phyloP scores from a whole-genome alignment of 2,113 vertebrate genomes.

The Lasiurus borealis region DNA sequence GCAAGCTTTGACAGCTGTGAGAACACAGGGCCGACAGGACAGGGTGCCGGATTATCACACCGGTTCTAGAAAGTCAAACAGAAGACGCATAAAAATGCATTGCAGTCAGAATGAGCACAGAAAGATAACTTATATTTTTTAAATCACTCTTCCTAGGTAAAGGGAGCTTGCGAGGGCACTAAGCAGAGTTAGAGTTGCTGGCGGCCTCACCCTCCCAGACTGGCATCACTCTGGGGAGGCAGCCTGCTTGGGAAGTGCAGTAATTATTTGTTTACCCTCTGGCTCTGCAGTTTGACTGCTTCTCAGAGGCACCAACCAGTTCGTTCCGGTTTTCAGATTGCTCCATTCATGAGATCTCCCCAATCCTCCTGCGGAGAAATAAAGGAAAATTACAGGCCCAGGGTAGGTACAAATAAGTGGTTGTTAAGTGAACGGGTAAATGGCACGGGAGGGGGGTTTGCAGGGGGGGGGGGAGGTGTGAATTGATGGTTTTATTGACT shows the following conservation, averaged over 20 bases:
- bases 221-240: background rate
- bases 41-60: background rate
- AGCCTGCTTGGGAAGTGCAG: background rate
- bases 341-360: background rate
- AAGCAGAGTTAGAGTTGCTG: background rate
- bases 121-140: background rate
- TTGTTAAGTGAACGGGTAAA: background rate
- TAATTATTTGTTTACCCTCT: background rate
- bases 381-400: background rate
- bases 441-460: too few relatives aligned
- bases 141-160: background rate
- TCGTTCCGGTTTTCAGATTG: background rate
- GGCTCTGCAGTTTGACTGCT: background rate
- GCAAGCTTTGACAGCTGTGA: background rate
- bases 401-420: background rate
- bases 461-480: background rate
- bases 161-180: background rate
- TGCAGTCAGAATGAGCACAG: background rate
- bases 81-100: background rate
- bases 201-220: background rate
- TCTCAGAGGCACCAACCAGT: background rate
- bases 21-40: background rate
- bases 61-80: constrained; percentile 36
- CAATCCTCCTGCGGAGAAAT: background rate
- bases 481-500: background rate